Evolutionary conservation across 2,797 vertebrate genomes (phyloP).

Genomic region (Tokudaia tokunoshimensis): DNA sequence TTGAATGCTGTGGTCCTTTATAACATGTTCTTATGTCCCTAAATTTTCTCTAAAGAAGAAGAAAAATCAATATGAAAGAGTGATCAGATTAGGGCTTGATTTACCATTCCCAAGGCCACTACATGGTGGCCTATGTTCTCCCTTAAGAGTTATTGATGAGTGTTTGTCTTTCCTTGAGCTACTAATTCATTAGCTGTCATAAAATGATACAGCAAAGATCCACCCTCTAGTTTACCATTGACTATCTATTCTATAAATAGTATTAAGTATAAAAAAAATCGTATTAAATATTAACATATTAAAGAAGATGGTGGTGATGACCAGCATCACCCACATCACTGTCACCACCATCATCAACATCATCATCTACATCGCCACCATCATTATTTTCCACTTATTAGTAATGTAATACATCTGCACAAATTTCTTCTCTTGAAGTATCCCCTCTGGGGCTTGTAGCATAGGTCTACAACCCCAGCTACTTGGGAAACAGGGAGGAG

Average conservation of each 20-base stretch:
- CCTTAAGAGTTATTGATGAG: not conserved
- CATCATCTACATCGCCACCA: not conserved
- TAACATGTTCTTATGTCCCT: not conserved
- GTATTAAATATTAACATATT: not conserved
- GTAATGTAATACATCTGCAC: not conserved
- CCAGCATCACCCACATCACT: not conserved
- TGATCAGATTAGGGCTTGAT: slow-evolving; percentile 45
- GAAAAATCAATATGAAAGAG: not conserved
- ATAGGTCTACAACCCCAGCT: not conserved
- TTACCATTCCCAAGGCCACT: not conserved
- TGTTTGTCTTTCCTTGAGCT: not conserved
- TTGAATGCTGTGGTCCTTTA: not conserved
- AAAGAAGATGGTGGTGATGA: not conserved
- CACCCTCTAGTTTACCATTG: slow-evolving; percentile 3
- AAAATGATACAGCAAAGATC: not conserved
- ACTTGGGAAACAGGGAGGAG: not conserved
- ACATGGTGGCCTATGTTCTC: not conserved
- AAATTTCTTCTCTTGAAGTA: not conserved
- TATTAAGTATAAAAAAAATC: not conserved
- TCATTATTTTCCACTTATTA: not conserved
- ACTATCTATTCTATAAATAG: not conserved
- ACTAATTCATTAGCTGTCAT: not conserved
- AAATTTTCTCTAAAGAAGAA: slow-evolving; percentile 17
- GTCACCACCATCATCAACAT: not conserved
- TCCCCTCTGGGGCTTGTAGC: not conserved